Conservation (phyloP, 1,140 invertebrate species). For the Temnothorax curvispinosus region DNA sequence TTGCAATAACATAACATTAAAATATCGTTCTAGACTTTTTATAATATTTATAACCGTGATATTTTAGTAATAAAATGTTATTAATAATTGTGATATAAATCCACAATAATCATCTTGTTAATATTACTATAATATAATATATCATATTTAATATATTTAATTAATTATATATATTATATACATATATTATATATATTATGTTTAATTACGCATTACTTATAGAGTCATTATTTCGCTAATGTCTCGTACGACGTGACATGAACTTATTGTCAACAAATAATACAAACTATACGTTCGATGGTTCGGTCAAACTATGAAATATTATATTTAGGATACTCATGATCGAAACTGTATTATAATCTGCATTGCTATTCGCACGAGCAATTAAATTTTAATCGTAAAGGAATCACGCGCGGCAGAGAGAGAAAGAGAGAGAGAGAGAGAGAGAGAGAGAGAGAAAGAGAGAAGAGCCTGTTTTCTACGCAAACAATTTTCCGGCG, state of each 20-base stretch:
- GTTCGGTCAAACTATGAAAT: not conserved
- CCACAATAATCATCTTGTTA: not conserved
- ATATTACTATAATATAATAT: not conserved
- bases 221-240: not conserved
- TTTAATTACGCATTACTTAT: not conserved
- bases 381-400: conserved; percentile 48
- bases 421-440: too few relatives aligned
- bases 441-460: too few relatives aligned
- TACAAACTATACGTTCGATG: not conserved
- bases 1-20: not conserved
- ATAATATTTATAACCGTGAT: too few relatives aligned
- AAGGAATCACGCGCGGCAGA: not conserved
- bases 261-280: not conserved
- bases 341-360: not conserved
- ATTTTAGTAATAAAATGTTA: not conserved
- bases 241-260: not conserved
- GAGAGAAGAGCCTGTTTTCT: conserved; percentile 23
- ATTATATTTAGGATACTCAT: not conserved
- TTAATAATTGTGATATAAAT: not conserved
- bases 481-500: conserved; percentile 41
- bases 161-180: not conserved
- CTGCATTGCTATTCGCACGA: not conserved
- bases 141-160: not conserved
- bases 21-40: not conserved
- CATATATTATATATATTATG: not conserved